These are phyloP conservation scores for Pygathrix nemaeus DNA, from an alignment of 2,113 vertebrate genomes.

Conservation along the genomic window DNA sequence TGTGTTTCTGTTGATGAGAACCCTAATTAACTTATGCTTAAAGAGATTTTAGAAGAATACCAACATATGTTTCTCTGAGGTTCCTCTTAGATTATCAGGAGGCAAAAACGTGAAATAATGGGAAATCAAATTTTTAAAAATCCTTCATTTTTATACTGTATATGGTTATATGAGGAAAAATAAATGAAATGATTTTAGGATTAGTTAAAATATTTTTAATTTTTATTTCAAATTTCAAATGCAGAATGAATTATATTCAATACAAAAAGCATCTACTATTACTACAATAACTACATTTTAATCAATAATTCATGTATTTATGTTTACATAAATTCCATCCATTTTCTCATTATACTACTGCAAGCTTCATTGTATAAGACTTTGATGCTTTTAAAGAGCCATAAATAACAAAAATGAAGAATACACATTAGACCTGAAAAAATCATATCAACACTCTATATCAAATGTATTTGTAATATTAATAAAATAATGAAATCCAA, in stretches of 20 bases:
- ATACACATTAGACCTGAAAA: conserved; percentile 4
- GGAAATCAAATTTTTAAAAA: conserved; percentile 9
- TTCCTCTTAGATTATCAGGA: conserved; percentile 20
- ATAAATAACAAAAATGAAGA: neutral
- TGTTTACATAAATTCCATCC: neutral
- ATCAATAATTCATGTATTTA: neutral
- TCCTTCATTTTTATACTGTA: neutral
- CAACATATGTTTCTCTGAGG: neutral
- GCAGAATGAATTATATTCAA: neutral
- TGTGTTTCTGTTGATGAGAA: neutral
- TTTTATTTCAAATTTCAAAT: conserved; percentile 30
- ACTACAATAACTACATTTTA: neutral
- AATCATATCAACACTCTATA: neutral
- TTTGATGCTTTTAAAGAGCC: neutral
- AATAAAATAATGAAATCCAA: neutral
- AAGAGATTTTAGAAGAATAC: neutral
- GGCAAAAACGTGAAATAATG: neutral
- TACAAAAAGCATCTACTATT: neutral
- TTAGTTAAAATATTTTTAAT: neutral
- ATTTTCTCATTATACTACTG: neutral
- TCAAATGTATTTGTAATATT: neutral
- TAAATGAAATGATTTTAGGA: neutral
- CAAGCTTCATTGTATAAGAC: neutral
- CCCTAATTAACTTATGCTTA: neutral
- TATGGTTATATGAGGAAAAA: neutral